Evolutionary conservation across 1,140 invertebrate genomes (phyloP).

Genomic region (Scaptomyza montana): DNA sequence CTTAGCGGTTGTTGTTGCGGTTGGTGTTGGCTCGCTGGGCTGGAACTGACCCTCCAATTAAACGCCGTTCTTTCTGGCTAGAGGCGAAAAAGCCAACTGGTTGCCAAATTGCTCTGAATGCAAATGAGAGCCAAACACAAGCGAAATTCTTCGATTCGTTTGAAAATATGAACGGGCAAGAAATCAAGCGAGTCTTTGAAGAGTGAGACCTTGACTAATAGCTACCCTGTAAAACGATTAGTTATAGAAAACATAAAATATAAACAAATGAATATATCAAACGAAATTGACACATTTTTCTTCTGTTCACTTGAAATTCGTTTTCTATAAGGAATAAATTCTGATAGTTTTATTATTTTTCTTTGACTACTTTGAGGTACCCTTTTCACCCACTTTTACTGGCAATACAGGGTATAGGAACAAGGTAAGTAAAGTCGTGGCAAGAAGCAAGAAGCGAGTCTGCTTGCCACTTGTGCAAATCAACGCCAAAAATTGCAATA

Average conservation of each 20-base stretch:
- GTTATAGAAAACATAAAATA: too few relatives aligned
- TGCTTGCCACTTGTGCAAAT: conserved; percentile 44
- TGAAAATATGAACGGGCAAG: conserved; percentile 48
- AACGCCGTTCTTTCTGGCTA: conserved; percentile 57
- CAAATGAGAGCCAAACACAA: conserved; percentile 47
- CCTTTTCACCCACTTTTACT: too few relatives aligned
- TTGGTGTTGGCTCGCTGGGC: conserved; percentile 30
- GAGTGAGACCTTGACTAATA: background rate
- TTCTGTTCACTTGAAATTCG: too few relatives aligned
- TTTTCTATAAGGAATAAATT: too few relatives aligned
- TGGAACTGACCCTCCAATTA: conserved; percentile 43
- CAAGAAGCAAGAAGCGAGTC: conserved; percentile 34
- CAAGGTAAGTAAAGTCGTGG: conserved; percentile 14
- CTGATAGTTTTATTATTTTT: too few relatives aligned
- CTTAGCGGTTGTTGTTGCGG: conserved; percentile 31
- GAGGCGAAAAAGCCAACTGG: conserved; percentile 21
- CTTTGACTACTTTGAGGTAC: too few relatives aligned
- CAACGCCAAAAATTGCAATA: conserved; percentile 54
- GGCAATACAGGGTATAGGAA: background rate
- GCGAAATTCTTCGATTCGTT: conserved; percentile 49
- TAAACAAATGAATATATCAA: too few relatives aligned
- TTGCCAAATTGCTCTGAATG: conserved; percentile 53
- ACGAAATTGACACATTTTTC: too few relatives aligned
- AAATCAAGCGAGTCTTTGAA: background rate
- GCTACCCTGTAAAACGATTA: conserved; percentile 2